These are phyloP conservation scores for Morelia viridis DNA, from an alignment of 2,797 vertebrate genomes.

Conservation along the genomic window DNA sequence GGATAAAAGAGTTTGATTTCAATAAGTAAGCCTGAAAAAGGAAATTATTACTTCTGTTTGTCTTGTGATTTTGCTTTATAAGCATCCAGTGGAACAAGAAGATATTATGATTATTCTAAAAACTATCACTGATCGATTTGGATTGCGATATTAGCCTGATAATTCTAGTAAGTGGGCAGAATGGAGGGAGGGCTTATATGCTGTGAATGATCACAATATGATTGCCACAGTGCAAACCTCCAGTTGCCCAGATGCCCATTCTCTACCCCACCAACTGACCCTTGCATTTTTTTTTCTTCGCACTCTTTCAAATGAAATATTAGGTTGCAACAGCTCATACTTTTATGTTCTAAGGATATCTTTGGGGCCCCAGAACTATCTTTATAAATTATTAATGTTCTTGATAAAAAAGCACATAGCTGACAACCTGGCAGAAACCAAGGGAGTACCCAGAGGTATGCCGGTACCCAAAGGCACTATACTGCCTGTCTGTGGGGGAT, in stretches of 20 bases:
- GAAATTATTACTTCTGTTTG: constrained; percentile 4
- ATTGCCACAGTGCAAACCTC: not conserved
- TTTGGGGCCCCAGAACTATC: not conserved
- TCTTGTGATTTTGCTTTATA: constrained; percentile 25
- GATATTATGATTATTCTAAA: constrained; percentile 19
- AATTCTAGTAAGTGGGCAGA: not conserved
- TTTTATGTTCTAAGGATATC: not conserved
- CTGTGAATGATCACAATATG: not conserved
- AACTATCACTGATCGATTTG: not conserved
- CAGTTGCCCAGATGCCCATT: not conserved
- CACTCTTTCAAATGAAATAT: not conserved
- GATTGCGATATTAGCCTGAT: not conserved
- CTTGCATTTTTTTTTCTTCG: not conserved
- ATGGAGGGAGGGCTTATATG: not conserved
- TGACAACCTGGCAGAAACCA: not conserved
- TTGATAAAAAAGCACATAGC: not conserved
- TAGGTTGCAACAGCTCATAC: not conserved
- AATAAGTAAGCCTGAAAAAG: constrained; percentile 23
- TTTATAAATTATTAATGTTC: not conserved
- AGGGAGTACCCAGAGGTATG: not conserved
- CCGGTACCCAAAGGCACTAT: not conserved
- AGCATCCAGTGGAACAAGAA: constrained; percentile 16
- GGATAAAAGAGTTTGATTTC: constrained; percentile 38
- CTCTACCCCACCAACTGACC: not conserved
- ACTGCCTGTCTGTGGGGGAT: not conserved